phyloP scores from a whole-genome alignment of 1,140 invertebrate genomes.

The Brachystomella parvula region DNA sequence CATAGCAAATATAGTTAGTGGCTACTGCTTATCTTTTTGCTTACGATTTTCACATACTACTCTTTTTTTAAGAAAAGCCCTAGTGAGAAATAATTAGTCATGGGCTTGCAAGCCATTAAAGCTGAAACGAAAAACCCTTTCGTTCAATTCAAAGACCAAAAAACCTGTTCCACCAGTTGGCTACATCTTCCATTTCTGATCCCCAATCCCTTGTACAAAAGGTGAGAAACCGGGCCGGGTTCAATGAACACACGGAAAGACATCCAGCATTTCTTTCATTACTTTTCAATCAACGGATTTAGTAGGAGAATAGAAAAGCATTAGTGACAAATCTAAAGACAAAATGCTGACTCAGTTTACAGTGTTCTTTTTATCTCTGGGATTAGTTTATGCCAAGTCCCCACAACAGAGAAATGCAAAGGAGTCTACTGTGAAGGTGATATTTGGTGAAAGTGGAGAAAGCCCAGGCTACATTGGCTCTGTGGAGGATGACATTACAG shows the following conservation, averaged over 20 bases:
- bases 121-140: too few species aligned
- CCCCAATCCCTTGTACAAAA: too few species aligned
- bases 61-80: slow-evolving; percentile 32
- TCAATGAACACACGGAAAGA: neutral
- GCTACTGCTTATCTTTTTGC: slow-evolving; percentile 50
- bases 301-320: neutral
- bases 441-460: slow-evolving; percentile 3
- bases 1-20: neutral
- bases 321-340: neutral
- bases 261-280: neutral
- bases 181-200: too few species aligned
- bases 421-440: neutral
- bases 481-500: slow-evolving; percentile 24
- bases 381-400: neutral
- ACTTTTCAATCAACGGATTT: neutral
- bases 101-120: neutral
- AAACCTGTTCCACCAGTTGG: too few species aligned
- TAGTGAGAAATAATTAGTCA: slow-evolving; percentile 17
- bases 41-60: slow-evolving; percentile 48
- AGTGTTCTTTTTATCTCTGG: neutral
- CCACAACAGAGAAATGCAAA: neutral
- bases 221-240: neutral
- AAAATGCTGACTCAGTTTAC: neutral
- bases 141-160: too few species aligned
- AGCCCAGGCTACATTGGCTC: slow-evolving; percentile 22